A percentile compares a stretch with the other conserved stretches of the same genome.
Evolutionary conservation across 2,113 vertebrate species (phyloP).

Genomic region (Tenrec ecaudatus): DNA sequence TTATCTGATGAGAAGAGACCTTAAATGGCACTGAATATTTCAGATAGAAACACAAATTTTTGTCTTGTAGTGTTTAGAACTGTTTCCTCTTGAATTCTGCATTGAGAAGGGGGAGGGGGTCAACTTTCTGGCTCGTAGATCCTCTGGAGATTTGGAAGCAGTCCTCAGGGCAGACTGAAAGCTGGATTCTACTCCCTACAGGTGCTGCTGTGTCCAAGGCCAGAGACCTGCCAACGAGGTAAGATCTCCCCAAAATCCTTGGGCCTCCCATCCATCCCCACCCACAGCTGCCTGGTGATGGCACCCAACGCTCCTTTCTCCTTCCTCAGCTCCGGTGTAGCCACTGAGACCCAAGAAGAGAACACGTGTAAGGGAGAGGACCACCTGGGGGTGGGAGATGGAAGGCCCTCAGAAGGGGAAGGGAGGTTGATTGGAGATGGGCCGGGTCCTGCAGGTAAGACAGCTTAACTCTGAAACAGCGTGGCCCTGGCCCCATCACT

Average conservation of each 20-base stretch:
- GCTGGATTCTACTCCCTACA: background rate
- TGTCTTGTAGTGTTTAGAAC: background rate
- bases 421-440: background rate
- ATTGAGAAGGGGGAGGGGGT: background rate
- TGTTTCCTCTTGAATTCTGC: background rate
- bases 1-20: no score
- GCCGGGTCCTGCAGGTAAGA: background rate
- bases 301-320: background rate
- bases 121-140: background rate
- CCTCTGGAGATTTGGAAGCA: background rate
- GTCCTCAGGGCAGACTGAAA: background rate
- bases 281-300: accelerated
- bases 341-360: background rate
- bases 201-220: accelerated
- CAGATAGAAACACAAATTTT: background rate
- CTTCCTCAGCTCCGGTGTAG: background rate
- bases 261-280: accelerated
- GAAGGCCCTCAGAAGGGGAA: background rate
- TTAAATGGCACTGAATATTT: background rate
- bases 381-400: accelerated
- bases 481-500: background rate
- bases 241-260: background rate
- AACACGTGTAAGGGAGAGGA: background rate
- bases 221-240: background rate
- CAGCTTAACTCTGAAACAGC: accelerated